Conservation (phyloP, 2,797 vertebrate species). For the Liasis olivaceus region DNA sequence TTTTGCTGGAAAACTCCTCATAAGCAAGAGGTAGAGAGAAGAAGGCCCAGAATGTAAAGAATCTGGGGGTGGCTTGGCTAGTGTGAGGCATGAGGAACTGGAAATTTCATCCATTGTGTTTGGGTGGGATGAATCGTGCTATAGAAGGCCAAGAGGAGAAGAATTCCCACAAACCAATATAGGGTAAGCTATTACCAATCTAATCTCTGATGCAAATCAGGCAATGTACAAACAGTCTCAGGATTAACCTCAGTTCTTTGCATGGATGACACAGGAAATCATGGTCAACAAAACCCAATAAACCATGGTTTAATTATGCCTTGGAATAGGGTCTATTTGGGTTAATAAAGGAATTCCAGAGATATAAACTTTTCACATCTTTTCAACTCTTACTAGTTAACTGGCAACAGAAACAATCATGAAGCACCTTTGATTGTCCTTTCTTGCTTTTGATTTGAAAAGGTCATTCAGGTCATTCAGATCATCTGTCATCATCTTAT, state of each 20-base stretch:
- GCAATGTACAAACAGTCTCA: not conserved
- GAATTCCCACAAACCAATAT: not conserved
- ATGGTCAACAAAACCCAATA: not conserved
- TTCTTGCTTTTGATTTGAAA: slow-evolving; percentile 7
- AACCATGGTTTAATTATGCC: not conserved
- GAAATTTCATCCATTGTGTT: not conserved
- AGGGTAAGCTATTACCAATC: not conserved
- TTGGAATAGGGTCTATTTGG: not conserved
- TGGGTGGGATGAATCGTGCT: not conserved
- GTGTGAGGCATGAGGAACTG: not conserved
- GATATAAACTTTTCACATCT: not conserved
- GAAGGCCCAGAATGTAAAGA: not conserved
- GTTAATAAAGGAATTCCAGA: not conserved
- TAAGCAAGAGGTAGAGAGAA: not conserved
- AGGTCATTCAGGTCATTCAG: too few species aligned
- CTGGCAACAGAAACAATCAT: not conserved
- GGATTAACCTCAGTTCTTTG: not conserved
- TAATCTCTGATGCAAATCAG: not conserved
- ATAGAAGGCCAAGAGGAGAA: not conserved
- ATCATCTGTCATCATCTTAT: not conserved
- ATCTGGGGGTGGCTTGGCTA: not conserved
- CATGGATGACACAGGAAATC: not conserved
- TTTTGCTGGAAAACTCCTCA: not conserved
- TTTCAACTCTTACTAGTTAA: slow-evolving; percentile 4
- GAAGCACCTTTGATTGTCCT: slow-evolving; percentile 38